Evolutionary conservation across 2,888 invertebrate genomes (phyloP).

Genomic region (Eupsilia transversa): DNA sequence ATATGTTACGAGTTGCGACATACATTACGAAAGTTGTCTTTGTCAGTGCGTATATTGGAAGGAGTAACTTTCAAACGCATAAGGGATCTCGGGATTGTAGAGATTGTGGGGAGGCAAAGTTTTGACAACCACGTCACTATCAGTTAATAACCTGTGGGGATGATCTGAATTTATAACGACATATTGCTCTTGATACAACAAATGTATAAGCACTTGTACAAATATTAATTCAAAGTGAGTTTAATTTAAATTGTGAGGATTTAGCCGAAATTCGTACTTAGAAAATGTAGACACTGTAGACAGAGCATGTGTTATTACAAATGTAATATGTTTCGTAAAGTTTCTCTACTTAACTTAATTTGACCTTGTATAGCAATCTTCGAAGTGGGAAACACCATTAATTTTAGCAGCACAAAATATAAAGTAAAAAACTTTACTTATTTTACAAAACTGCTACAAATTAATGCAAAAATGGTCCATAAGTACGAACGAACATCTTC

Average conservation of each 20-base stretch:
- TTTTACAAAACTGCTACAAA: background rate
- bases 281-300: constrained; percentile 13
- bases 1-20: constrained; percentile 62
- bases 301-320: background rate
- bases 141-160: constrained; percentile 84
- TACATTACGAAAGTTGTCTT: constrained; percentile 75
- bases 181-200: constrained; percentile 62
- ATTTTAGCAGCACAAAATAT: background rate
- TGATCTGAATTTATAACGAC: constrained; percentile 83
- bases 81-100: constrained; percentile 81
- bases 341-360: too few relatives aligned
- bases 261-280: constrained; percentile 33
- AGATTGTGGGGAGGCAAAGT: constrained; percentile 82
- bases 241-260: constrained; percentile 60
- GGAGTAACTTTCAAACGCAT: constrained; percentile 85
- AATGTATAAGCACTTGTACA: constrained; percentile 57
- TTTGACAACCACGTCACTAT: constrained; percentile 88
- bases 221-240: constrained; percentile 63
- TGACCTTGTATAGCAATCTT: background rate
- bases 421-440: too few relatives aligned
- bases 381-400: background rate
- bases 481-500: background rate
- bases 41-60: constrained; percentile 76
- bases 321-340: background rate
- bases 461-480: background rate